phyloP scores from a whole-genome alignment of 2,888 invertebrate species.

The Cephus pygmeus region DNA sequence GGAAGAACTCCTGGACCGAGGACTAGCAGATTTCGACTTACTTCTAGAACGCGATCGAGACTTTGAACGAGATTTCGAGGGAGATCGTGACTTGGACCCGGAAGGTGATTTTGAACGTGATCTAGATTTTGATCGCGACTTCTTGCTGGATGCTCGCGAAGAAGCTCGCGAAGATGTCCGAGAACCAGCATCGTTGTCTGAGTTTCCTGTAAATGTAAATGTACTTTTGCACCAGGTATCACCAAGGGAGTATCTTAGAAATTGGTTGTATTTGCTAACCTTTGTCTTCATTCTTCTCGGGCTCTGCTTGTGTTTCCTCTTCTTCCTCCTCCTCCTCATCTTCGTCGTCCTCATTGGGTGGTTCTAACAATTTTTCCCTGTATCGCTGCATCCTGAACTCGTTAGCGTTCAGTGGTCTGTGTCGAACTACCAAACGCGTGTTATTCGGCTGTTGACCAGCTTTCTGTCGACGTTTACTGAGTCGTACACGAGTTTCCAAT shows the following conservation, averaged over 20 bases:
- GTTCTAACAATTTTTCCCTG: conserved; percentile 89
- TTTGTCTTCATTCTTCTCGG: conserved; percentile 58
- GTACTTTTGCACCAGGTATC: neutral
- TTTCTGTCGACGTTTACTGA: conserved; percentile 91
- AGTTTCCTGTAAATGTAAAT: conserved; percentile 48
- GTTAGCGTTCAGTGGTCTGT: conserved; percentile 84
- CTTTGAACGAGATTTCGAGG: conserved; percentile 44
- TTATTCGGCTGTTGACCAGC: conserved; percentile 77
- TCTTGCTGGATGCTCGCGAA: conserved; percentile 56
- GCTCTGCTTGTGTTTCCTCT: conserved; percentile 66
- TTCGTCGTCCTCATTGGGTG: conserved; percentile 77
- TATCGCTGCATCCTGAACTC: conserved; percentile 90
- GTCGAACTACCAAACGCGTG: conserved; percentile 88
- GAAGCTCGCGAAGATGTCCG: conserved; percentile 65
- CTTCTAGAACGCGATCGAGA: conserved; percentile 46
- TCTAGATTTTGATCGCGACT: conserved; percentile 53
- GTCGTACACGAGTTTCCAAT: conserved; percentile 91
- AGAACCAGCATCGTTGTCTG: conserved; percentile 63
- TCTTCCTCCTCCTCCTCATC: conserved; percentile 78
- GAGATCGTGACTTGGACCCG: conserved; percentile 41
- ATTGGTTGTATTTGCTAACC: conserved; percentile 34
- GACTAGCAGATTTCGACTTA: conserved; percentile 27
- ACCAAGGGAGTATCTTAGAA: neutral
- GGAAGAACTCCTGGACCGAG: conserved; percentile 36
- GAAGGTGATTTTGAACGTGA: conserved; percentile 54